A percentile compares a stretch with the other conserved stretches of the same genome.
Conservation (phyloP, 1,140 invertebrate species). For the Nephila pilipes region DNA sequence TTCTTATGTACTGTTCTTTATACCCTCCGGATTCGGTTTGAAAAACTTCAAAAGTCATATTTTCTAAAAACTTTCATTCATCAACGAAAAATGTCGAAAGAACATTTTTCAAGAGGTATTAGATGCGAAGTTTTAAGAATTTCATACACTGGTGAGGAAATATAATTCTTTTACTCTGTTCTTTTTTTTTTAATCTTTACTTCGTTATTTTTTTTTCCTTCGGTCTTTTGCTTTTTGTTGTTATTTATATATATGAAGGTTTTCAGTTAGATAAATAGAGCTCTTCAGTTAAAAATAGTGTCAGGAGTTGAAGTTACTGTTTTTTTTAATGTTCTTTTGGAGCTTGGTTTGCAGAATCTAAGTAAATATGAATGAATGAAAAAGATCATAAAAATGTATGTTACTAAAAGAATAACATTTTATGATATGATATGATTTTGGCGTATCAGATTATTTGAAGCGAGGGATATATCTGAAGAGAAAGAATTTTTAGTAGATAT, state of each 20-base stretch:
- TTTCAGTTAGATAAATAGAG: conserved; percentile 54
- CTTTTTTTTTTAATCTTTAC: not conserved
- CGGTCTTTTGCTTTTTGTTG: not conserved
- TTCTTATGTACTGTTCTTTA: conserved; percentile 17
- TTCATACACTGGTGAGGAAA: conserved; percentile 17
- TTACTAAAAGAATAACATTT: not conserved
- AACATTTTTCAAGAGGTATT: conserved; percentile 66
- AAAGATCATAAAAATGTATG: conserved; percentile 2
- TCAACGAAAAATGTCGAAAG: conserved; percentile 44
- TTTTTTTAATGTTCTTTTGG: not conserved
- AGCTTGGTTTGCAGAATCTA: not conserved
- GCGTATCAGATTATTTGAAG: not conserved
- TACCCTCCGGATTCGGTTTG: conserved; percentile 10
- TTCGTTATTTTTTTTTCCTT: not conserved
- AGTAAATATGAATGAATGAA: not conserved
- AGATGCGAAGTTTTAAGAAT: conserved; percentile 44
- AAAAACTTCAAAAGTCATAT: conserved; percentile 53
- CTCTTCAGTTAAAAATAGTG: conserved; percentile 36
- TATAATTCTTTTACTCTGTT: conserved; percentile 36
- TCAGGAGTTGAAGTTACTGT: not conserved
- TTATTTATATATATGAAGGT: conserved; percentile 7
- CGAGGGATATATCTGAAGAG: not conserved
- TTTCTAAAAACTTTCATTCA: conserved; percentile 66
- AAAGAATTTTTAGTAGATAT: too few relatives aligned
- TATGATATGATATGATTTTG: not conserved